Conservation (phyloP, 30 jellyfish, hydroid and myxozoan species). For the Hydractinia symbiolongicarpus region DNA sequence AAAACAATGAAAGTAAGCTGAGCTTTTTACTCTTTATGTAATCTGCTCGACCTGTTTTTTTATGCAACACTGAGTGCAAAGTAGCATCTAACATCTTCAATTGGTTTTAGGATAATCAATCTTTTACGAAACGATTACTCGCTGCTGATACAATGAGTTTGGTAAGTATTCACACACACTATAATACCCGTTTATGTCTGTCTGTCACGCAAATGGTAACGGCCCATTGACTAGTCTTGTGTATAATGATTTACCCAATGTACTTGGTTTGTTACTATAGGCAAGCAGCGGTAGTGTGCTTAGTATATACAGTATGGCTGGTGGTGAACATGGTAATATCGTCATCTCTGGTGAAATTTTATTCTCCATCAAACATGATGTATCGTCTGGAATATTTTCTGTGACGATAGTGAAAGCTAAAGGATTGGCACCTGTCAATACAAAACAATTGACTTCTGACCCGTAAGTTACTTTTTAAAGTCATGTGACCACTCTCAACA, state of each 20-base stretch:
- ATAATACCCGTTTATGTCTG: too few relatives aligned
- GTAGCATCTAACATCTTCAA: too few relatives aligned
- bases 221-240: too few relatives aligned
- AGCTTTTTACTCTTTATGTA: neutral
- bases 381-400: slow-evolving; percentile 86
- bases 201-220: too few relatives aligned
- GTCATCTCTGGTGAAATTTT: slow-evolving; percentile 85
- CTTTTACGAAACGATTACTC: neutral
- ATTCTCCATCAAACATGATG: slow-evolving; percentile 77
- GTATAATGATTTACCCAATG: too few relatives aligned
- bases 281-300: slow-evolving; percentile 91
- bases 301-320: slow-evolving; percentile 87
- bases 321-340: slow-evolving; percentile 76
- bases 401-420: slow-evolving; percentile 78
- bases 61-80: too few relatives aligned
- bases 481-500: neutral
- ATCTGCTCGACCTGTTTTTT: neutral
- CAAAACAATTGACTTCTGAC: slow-evolving; percentile 72
- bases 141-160: slow-evolving; percentile 20
- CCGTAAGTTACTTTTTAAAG: slow-evolving; percentile 62
- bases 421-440: slow-evolving; percentile 82
- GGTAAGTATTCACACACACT: neutral
- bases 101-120: neutral
- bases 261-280: slow-evolving; percentile 18
- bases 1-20: neutral